Percentiles rank a stretch among this genome's conserved stretches.
phyloP scores from a whole-genome alignment of 2,888 invertebrate species.

The Drosophila algonquin region DNA sequence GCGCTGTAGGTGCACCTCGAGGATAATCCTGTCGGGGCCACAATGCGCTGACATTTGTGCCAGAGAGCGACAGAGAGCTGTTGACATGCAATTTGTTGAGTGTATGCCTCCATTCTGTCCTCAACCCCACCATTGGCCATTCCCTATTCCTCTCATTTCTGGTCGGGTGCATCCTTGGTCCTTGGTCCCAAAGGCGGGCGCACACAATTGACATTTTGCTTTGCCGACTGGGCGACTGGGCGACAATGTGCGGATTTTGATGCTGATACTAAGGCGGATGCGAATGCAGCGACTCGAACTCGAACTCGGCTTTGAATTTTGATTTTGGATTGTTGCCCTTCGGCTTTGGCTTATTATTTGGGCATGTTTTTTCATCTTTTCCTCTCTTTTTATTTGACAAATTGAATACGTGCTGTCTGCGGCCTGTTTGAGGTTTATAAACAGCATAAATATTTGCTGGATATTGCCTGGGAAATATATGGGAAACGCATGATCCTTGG shows the following conservation, averaged over 20 bases:
- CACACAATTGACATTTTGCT: constrained; percentile 73
- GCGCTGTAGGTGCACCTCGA: constrained; percentile 47
- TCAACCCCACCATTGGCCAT: constrained; percentile 37
- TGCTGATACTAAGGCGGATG: constrained; percentile 52
- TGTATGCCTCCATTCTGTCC: constrained; percentile 12
- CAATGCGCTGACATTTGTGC: constrained; percentile 54
- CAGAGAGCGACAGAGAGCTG: constrained; percentile 50
- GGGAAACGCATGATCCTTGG: neutral
- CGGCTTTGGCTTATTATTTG: constrained; percentile 67
- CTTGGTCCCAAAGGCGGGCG: constrained; percentile 36
- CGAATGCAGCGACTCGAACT: constrained; percentile 55
- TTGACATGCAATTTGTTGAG: constrained; percentile 78
- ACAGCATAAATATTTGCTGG: constrained; percentile 22
- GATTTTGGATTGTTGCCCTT: constrained; percentile 18
- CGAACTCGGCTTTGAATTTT: constrained; percentile 35
- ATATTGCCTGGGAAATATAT: neutral
- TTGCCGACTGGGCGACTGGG: constrained; percentile 49
- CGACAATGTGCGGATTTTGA: constrained; percentile 65
- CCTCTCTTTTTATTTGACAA: constrained; percentile 27
- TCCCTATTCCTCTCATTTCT: neutral
- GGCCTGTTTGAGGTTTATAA: constrained; percentile 32
- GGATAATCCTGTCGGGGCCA: constrained; percentile 64
- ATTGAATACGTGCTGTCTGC: constrained; percentile 54
- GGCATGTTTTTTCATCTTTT: constrained; percentile 38
- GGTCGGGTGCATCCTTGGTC: neutral